These are phyloP conservation scores for Catharus fuscescens DNA, from an alignment of 2,113 vertebrate genomes.

Conservation along the genomic window DNA sequence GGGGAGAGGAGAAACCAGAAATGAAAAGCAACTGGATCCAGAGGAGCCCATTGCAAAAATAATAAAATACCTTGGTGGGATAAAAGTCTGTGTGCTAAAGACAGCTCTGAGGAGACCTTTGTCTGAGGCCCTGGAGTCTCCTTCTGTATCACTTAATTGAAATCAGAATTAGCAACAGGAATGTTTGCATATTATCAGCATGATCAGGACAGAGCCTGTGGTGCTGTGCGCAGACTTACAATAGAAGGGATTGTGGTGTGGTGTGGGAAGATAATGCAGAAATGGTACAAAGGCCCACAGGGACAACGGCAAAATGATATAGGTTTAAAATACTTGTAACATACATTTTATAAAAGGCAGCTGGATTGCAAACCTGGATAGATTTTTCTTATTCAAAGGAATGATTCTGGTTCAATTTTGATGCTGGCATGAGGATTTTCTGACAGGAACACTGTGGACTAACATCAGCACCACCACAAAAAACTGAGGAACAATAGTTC, in stretches of 20 bases:
- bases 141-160: constrained; percentile 27
- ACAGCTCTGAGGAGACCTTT: background rate
- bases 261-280: background rate
- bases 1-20: background rate
- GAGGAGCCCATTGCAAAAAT: constrained; percentile 11
- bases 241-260: background rate
- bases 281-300: background rate
- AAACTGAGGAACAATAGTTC: background rate
- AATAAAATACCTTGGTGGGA: background rate
- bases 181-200: constrained; percentile 3
- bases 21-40: background rate
- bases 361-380: background rate
- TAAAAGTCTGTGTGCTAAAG: background rate
- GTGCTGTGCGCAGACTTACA: background rate
- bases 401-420: background rate
- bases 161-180: constrained; percentile 19
- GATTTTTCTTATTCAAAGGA: background rate
- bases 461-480: background rate
- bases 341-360: background rate
- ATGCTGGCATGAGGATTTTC: background rate
- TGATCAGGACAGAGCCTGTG: background rate
- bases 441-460: background rate
- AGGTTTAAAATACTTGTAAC: background rate
- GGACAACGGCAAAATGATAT: background rate
- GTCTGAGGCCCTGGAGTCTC: background rate